Evolutionary conservation across 2,888 invertebrate genomes (phyloP), one percentile per base, ranked within the genome.

Genomic region (Pristionchus fissidentatus): DNA sequence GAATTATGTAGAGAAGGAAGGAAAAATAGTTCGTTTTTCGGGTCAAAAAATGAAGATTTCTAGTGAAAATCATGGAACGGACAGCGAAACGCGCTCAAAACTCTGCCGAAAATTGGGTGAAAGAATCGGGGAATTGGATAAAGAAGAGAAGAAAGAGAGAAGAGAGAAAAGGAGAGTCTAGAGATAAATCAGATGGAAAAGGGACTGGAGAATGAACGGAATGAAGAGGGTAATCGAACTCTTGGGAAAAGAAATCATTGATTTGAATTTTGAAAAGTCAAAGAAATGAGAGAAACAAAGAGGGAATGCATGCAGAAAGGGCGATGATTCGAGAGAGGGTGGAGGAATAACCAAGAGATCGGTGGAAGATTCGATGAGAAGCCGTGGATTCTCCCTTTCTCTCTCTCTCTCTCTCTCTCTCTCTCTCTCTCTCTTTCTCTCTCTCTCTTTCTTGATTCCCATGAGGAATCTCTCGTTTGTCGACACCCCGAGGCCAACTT

Each of bases 121-220:
- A 38, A 66, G 32, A 66, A 66, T 38, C 22, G 66, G 19, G 49
- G 19, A 19, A 49, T 15, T 10, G 10, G 49, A 49, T 15, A 19
- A 49, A 19, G 49, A 19, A 35, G 38, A 29, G 49, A 75, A 35
- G 46, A 75, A 19, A 75, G 75, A 38, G 19, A 10, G n/a, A 32
- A 73, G 79, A 15, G 15, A 49, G 79, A 79, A 55, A 79, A 26
- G 22, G 75, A 46, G 19, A 26, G 26, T 8, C 13, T 8, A 15
- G 62, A 60, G 62, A 26, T 8, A 60, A n/a, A 43, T 13, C 8
- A 19, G 38, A 32, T 19, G n/a, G 78, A 52, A 38, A 55, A 13
- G 57, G 35, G 55, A 26, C 7, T 32, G 49, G 79, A 55, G 55
- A 38, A 38, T 3, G 79, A 79, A 55, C 26, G 55, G 79, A 55